These are phyloP conservation scores for Stictonetta naevosa DNA, from an alignment of 2,113 vertebrate genomes.

Conservation along the genomic window DNA sequence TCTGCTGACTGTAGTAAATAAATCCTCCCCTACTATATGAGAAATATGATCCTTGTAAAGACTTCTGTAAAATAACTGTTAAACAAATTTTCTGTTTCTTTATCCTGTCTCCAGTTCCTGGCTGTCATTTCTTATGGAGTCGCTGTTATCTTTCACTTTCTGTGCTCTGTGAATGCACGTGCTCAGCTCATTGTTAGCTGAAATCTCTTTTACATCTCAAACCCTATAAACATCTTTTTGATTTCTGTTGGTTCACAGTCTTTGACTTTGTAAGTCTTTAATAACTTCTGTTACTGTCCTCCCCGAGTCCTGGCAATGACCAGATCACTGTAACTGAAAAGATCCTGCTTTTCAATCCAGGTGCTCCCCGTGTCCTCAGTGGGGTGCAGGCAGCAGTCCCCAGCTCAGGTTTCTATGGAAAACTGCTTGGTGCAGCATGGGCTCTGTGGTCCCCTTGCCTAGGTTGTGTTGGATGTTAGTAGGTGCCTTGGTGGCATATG, in stretches of 20 bases:
- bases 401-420: neutral
- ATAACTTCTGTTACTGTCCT: neutral
- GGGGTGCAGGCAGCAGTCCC: rapidly evolving
- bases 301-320: neutral
- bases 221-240: neutral
- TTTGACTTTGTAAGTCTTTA: neutral
- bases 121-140: neutral
- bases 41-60: conserved; percentile 12
- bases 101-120: neutral
- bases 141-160: neutral
- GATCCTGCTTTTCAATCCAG: neutral
- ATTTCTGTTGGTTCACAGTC: neutral
- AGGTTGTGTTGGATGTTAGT: rapidly evolving
- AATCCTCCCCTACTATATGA: neutral
- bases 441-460: neutral
- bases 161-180: neutral
- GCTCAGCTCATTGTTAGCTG: neutral
- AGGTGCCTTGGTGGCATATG: neutral
- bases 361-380: neutral
- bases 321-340: neutral
- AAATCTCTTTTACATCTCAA: neutral
- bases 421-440: neutral
- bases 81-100: conserved; percentile 15
- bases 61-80: neutral
- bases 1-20: neutral